phyloP scores from a whole-genome alignment of 1,140 invertebrate species.

The Macrotrachela quadricornifera region DNA sequence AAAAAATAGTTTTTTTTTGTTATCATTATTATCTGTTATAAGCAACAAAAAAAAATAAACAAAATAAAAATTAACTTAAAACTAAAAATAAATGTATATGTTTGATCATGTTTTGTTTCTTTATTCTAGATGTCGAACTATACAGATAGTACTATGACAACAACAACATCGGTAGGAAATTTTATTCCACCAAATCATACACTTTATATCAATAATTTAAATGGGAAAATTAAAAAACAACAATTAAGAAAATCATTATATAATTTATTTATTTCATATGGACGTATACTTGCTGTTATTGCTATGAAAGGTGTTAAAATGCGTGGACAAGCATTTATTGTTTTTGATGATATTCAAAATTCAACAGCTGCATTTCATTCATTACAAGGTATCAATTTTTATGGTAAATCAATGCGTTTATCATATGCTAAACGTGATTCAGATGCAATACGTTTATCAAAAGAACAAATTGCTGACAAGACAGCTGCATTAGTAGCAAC shows the following conservation, averaged over 20 bases:
- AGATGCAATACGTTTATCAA: slow-evolving; percentile 78
- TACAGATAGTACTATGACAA: too few relatives aligned
- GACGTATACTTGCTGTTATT: slow-evolving; percentile 90
- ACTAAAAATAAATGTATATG: too few relatives aligned
- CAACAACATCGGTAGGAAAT: too few relatives aligned
- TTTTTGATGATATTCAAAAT: slow-evolving; percentile 92
- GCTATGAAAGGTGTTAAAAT: slow-evolving; percentile 89
- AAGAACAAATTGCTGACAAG: slow-evolving; percentile 67
- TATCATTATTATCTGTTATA: too few relatives aligned
- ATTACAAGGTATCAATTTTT: slow-evolving; percentile 98
- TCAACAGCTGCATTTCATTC: slow-evolving; percentile 82
- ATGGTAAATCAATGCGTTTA: slow-evolving; percentile 98
- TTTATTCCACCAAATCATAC: slow-evolving; percentile 38
- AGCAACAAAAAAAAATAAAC: too few relatives aligned
- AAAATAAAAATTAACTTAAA: too few relatives aligned
- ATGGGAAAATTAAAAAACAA: slow-evolving; percentile 94
- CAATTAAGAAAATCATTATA: slow-evolving; percentile 94
- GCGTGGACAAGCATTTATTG: slow-evolving; percentile 95
- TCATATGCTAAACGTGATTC: slow-evolving; percentile 79
- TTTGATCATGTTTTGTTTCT: too few relatives aligned
- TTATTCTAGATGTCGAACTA: too few relatives aligned
- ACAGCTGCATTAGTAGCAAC: too few relatives aligned
- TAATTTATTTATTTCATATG: slow-evolving; percentile 98
- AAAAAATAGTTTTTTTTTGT: slow-evolving; percentile 55
- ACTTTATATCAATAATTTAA: slow-evolving; percentile 97